Evolutionary conservation across 2,113 vertebrate genomes (phyloP).

Genomic region (Prionailurus viverrinus): DNA sequence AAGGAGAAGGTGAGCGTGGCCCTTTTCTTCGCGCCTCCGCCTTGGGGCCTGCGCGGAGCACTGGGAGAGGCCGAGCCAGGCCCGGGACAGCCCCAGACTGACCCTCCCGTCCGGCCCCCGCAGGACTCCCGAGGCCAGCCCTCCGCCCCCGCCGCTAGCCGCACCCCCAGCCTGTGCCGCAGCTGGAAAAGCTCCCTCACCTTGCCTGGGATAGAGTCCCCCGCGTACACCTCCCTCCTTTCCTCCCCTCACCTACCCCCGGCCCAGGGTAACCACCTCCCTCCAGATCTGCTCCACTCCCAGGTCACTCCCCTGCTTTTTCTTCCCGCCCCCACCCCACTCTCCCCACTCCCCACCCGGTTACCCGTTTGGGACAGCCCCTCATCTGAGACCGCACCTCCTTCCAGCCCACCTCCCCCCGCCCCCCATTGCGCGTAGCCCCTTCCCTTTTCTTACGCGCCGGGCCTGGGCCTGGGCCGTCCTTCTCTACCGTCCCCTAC

Average conservation of each 20-base stretch:
- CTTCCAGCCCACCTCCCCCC: neutral
- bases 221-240: constrained; percentile 42
- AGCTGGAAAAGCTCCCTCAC: constrained; percentile 43
- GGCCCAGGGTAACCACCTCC: constrained; percentile 41
- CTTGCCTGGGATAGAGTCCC: constrained; percentile 34
- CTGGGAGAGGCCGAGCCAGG: constrained; percentile 84
- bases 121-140: constrained; percentile 77
- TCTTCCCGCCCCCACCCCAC: neutral
- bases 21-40: constrained; percentile 10
- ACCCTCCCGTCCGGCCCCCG: constrained; percentile 82
- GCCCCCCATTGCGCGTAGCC: neutral
- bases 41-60: constrained; percentile 75
- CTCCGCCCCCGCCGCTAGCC: constrained; percentile 12
- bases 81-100: constrained; percentile 62
- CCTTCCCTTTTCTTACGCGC: constrained; percentile 39
- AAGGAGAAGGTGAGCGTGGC: constrained; percentile 84
- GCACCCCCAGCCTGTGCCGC: constrained; percentile 58
- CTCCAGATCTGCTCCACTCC: constrained; percentile 62
- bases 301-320: constrained; percentile 65
- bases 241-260: neutral
- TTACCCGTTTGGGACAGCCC: constrained; percentile 59
- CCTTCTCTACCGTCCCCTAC: constrained; percentile 15
- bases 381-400: constrained; percentile 49
- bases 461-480: constrained; percentile 41
- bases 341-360: neutral